Base-by-base conservation (phyloP, 2,797 vertebrate genomes). In the Chiloscyllium punctatum region DNA sequence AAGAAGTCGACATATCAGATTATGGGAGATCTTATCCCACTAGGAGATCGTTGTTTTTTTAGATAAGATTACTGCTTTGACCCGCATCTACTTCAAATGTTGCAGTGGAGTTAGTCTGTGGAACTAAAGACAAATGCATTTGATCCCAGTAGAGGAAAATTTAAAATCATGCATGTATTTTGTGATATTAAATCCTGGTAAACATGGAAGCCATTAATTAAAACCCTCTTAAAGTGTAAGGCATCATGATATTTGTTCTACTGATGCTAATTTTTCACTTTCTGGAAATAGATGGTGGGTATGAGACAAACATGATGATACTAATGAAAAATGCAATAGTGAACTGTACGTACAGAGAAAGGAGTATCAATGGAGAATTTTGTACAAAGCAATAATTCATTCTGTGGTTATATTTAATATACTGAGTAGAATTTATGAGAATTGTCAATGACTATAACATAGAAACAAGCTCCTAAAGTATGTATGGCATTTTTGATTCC, bases 261-360 rank as follows among this genome's bases (percentile, higher is more conserved):
- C 94, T 74, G 71, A 27, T 77, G 51, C 42, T 95, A 74, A 95
- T 95, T 95, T 51, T 57, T 95, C 94, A 74, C 2, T 6, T 77
- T 72, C 94, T 95, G 42, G 94, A 71, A 95, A 74, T 71, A 77
- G 62, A 91, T 95, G 42, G n/a, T 74, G 48, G 21, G 27, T 95
- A 57, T 27, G 30, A 48, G 94, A 53, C 42, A 51, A 74, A 72
- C 74, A 25, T 71, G 69, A 71, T 94, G 69, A 51, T n/a, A 51
- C 27, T 18, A 7, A 77, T 77, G 71, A 79, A n/a, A 74, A 74
- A 77, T 77, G 48, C 33, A 30, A 53, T 77, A 18, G 48, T 5
- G 13, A 51, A 94, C 37, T 53, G 69, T 21, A 72, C 71, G 48
- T 84, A 53, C 7, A 74, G 27, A 30, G 92, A 51, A 94, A 48